phyloP scores from a whole-genome alignment of 2,797 vertebrate genomes.

The Microctenopoma steveboyesi region DNA sequence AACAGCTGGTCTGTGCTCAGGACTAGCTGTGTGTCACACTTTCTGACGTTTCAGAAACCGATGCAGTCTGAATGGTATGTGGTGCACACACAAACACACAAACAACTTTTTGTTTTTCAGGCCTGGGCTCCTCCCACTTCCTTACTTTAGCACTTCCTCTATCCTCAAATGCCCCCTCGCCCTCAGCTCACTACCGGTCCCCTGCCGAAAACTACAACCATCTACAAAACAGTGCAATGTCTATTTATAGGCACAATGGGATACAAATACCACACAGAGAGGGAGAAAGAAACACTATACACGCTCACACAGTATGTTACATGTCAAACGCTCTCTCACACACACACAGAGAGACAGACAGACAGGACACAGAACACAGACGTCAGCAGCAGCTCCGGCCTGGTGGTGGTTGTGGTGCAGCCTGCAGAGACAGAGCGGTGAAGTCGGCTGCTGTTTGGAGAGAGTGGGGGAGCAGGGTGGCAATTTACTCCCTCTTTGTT shows the following conservation, averaged over 20 bases:
- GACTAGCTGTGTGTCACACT: conserved; percentile 26
- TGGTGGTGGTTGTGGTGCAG: conserved; percentile 61
- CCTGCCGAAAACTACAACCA: conserved; percentile 72
- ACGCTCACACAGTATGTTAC: conserved; percentile 66
- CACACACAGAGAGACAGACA: conserved; percentile 30
- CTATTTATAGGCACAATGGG: conserved; percentile 84
- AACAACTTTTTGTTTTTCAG: conserved; percentile 50
- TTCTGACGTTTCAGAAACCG: not conserved
- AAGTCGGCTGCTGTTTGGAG: conserved; percentile 47
- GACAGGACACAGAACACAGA: conserved; percentile 47
- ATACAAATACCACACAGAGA: conserved; percentile 73
- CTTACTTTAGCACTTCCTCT: conserved; percentile 57
- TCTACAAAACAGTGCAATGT: conserved; percentile 84
- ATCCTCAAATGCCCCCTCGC: conserved; percentile 66
- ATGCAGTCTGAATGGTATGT: conserved; percentile 38
- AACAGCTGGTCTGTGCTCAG: conserved; percentile 38
- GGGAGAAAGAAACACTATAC: conserved; percentile 59
- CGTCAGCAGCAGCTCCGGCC: conserved; percentile 69
- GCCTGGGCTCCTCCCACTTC: conserved; percentile 66
- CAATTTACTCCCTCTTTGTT: conserved; percentile 49
- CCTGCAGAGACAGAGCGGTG: conserved; percentile 48
- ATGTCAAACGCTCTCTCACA: conserved; percentile 30
- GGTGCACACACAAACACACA: conserved; percentile 35
- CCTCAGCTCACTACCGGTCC: conserved; percentile 63
- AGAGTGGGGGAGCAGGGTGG: conserved; percentile 31